Base-by-base conservation (phyloP, 2,113 vertebrate species). In the Pipa parva region DNA sequence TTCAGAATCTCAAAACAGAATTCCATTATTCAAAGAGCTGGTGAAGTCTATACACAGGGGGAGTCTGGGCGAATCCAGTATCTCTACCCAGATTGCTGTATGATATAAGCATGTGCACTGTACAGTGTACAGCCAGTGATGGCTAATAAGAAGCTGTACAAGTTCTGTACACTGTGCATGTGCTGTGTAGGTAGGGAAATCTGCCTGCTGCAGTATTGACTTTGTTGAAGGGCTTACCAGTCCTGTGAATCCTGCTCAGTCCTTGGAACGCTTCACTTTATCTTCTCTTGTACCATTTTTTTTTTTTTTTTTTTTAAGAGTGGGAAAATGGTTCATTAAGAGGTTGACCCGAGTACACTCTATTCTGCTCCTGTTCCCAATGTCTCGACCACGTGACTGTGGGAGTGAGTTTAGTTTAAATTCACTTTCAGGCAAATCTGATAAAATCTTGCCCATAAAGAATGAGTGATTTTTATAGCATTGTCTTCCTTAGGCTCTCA, bases 361-460 rank as follows among this genome's bases (percentile, higher is more conserved):
- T 80, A 83, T 82, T 80, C 83, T 78, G 84, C 88, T 90, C 77
- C 89, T 88, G 86, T 81, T 88, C 81, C 84, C 80, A 87, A 86
- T 89, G 86, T 85, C 79, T 64, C 52, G 28, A 89, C 82, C 92
- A 93, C 89, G 91, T 92, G 90, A 92, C 51, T 55, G 85, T 85
- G 88, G 87, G 90, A 88, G 90, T 89, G 85, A 78, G 80, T 89
- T 79, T 62, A 85, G 78, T 86, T 90, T 91, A 86, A 87, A 89
- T 87, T 92, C 85, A 79, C 81, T 84, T 89, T 87, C 82, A 87
- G 78, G 83, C 83, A 78, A 78, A 45, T 74, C 74, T 74, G 80
- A 73, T 72, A 73, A 86, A 85, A 84, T 81, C 83, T 76, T 67
- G 77, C 52, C 85, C 81, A 80, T 73, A 77, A 82, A 80, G 79